These are phyloP conservation scores for Hepsetus odoe DNA, from an alignment of 2,113 vertebrate genomes.

Conservation along the genomic window DNA sequence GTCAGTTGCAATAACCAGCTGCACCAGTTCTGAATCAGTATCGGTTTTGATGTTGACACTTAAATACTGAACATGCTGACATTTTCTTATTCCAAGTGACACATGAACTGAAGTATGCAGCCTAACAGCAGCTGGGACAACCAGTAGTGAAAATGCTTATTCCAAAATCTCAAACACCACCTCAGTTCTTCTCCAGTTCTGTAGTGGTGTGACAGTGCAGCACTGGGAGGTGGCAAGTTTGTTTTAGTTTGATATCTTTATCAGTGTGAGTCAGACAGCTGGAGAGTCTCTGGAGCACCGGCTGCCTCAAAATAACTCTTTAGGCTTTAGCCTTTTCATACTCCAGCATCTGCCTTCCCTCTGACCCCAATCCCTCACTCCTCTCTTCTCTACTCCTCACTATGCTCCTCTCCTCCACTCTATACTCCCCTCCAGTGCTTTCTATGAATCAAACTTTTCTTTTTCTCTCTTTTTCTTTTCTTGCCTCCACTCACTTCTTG, in stretches of 20 bases:
- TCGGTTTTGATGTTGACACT: too few relatives aligned
- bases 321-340: conserved; percentile 33
- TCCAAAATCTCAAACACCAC: too few relatives aligned
- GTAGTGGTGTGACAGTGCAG: conserved; percentile 5
- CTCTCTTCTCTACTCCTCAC: conserved; percentile 41
- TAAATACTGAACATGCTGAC: too few relatives aligned
- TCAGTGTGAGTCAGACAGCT: conserved; percentile 54
- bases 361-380: conserved; percentile 68
- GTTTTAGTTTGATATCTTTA: conserved; percentile 28
- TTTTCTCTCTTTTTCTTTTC: neutral
- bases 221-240: neutral
- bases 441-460: neutral
- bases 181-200: too few relatives aligned
- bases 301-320: conserved; percentile 23
- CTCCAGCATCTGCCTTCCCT: conserved; percentile 63
- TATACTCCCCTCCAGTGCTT: conserved; percentile 4
- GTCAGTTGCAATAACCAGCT: too few relatives aligned
- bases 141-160: too few relatives aligned
- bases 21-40: too few relatives aligned
- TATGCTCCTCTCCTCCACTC: neutral
- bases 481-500: neutral
- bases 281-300: conserved; percentile 30
- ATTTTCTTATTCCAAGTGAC: too few relatives aligned
- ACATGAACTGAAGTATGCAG: too few relatives aligned
- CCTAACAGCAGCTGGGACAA: too few relatives aligned